phyloP scores from a whole-genome alignment of 2,113 vertebrate genomes.

The Albula glossodonta region DNA sequence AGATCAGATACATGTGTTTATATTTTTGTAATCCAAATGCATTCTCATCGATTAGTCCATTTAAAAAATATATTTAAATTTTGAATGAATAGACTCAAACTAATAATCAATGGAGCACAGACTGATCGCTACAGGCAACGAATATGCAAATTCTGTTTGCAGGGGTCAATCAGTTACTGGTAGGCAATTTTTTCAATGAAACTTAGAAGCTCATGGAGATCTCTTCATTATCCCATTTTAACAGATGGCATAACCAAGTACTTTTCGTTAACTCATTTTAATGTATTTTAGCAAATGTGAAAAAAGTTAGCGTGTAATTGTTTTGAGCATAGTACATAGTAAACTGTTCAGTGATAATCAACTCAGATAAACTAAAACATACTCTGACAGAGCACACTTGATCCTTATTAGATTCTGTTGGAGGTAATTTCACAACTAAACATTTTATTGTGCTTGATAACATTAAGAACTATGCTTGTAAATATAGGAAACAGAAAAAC shows the following conservation, averaged over 20 bases:
- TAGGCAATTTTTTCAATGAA: background rate
- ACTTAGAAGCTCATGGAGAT: background rate
- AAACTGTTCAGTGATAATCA: too few relatives aligned
- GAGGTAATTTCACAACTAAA: too few relatives aligned
- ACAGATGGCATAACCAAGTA: background rate
- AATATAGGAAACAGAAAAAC: too few relatives aligned
- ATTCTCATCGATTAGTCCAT: background rate
- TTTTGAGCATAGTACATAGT: too few relatives aligned
- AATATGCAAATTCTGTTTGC: background rate
- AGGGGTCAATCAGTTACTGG: constrained; percentile 17
- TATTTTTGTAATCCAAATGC: background rate
- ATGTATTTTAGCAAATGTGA: too few relatives aligned
- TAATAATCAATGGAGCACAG: constrained; percentile 19
- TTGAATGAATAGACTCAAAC: constrained; percentile 2
- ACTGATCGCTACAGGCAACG: constrained; percentile 1
- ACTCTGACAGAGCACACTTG: too few relatives aligned
- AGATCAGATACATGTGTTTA: background rate
- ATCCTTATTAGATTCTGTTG: too few relatives aligned
- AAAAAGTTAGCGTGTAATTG: too few relatives aligned
- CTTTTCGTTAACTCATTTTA: too few relatives aligned
- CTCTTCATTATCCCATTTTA: background rate
- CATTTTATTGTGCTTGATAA: too few relatives aligned
- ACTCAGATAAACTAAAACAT: too few relatives aligned
- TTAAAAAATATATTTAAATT: background rate
- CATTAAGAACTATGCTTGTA: too few relatives aligned